Conservation (phyloP, 2,113 vertebrate species). For the Microcebus lehilahytsara region DNA sequence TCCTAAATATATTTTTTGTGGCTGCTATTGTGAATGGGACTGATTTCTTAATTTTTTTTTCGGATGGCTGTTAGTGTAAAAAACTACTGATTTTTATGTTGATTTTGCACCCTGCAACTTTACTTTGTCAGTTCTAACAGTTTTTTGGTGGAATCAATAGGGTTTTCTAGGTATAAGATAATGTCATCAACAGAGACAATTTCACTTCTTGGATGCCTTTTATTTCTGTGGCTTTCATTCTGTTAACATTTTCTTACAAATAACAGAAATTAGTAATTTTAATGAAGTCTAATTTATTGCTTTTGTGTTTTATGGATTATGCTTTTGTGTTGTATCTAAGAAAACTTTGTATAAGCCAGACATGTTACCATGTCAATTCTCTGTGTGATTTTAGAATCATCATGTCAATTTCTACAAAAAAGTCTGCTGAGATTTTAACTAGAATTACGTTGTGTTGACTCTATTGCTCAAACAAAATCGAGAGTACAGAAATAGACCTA, state of each 20-base stretch:
- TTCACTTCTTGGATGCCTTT: neutral
- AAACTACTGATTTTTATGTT: neutral
- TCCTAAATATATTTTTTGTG: neutral
- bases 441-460: neutral
- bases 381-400: neutral
- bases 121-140: neutral
- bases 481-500: no score
- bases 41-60: no score
- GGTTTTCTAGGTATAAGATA: neutral
- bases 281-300: neutral
- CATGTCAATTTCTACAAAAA: neutral
- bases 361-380: no score
- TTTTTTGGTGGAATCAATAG: neutral
- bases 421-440: neutral
- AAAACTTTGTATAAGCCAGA: neutral
- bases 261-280: neutral
- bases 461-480: neutral
- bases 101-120: neutral
- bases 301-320: neutral
- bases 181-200: neutral
- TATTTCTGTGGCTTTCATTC: neutral
- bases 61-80: no score
- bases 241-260: neutral
- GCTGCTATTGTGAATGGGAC: no score
- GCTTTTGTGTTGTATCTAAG: neutral